phyloP scores from a whole-genome alignment of 1,140 invertebrate species.

The Zophobas atratus region DNA sequence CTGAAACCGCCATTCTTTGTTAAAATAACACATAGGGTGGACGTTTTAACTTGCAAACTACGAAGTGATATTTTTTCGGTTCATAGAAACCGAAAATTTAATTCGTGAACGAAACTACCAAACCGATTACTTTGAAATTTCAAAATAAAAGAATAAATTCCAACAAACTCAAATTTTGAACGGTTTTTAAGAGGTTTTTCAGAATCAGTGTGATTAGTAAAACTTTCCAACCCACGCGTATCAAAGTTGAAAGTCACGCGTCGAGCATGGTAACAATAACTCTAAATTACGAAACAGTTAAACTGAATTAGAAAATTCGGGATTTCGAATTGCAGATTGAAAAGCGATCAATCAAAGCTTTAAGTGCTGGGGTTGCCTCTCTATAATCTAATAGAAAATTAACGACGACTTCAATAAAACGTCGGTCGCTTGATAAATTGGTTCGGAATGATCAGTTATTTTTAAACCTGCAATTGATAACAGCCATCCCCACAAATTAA shows the following conservation, averaged over 20 bases:
- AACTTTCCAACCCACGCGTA: no score
- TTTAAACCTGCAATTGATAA: constrained; percentile 17
- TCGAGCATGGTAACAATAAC: constrained; percentile 18
- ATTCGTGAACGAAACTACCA: no score
- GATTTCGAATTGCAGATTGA: constrained; percentile 50
- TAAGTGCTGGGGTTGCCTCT: constrained; percentile 25
- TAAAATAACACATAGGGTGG: constrained; percentile 18
- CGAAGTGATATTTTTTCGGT: no score
- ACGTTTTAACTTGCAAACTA: no score
- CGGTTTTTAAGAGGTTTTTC: no score
- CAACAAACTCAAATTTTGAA: background rate
- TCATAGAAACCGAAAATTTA: background rate
- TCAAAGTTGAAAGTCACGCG: background rate
- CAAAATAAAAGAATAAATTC: background rate
- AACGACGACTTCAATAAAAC: constrained; percentile 46
- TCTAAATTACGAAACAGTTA: constrained; percentile 36
- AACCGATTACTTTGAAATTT: no score
- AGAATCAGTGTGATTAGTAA: no score
- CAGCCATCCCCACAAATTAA: no score
- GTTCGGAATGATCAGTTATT: constrained; percentile 42
- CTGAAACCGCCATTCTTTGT: background rate
- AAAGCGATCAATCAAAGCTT: constrained; percentile 50
- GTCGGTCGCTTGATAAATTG: constrained; percentile 52
- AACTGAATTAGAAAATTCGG: constrained; percentile 48
- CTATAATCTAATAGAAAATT: constrained; percentile 52